phyloP scores from a whole-genome alignment of 2,888 invertebrate genomes.

The Biston betularia region DNA sequence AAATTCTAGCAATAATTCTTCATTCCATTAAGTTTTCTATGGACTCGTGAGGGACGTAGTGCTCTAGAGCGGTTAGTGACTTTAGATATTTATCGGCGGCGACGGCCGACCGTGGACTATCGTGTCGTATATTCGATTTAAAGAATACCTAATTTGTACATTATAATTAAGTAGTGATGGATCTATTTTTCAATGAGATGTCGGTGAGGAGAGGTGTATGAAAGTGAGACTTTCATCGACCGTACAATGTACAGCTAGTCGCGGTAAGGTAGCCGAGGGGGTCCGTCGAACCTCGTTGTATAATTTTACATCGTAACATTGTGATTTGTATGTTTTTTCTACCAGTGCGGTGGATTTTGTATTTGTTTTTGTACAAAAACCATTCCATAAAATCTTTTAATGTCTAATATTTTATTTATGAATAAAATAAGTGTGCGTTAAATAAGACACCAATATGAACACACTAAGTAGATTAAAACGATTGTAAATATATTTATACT shows the following conservation, averaged over 20 bases:
- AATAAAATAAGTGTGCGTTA: constrained; percentile 80
- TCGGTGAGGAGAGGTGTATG: constrained; percentile 61
- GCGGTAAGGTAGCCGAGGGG: constrained; percentile 55
- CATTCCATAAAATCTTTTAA: constrained; percentile 83
- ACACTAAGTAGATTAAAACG: constrained; percentile 75
- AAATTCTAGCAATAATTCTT: constrained; percentile 86
- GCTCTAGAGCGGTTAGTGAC: constrained; percentile 82
- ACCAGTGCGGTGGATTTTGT: constrained; percentile 77
- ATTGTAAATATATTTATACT: constrained; percentile 86
- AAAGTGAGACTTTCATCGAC: constrained; percentile 82
- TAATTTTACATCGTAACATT: constrained; percentile 67
- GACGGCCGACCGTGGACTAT: constrained; percentile 72
- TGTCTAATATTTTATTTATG: constrained; percentile 80
- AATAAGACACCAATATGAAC: constrained; percentile 85
- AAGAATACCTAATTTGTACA: constrained; percentile 84
- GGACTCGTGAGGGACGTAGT: constrained; percentile 78
- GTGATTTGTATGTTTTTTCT: constrained; percentile 78
- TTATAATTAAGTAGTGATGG: constrained; percentile 84
- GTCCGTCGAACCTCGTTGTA: constrained; percentile 53
- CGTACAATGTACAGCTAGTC: constrained; percentile 84
- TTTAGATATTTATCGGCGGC: constrained; percentile 65
- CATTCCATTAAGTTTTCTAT: constrained; percentile 84
- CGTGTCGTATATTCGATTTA: constrained; percentile 77
- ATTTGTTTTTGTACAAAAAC: constrained; percentile 84
- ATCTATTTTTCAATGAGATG: constrained; percentile 82